Percentiles rank a stretch among this genome's conserved stretches.
Conservation (phyloP, 2,113 vertebrate species). For the Cichladusa arquata region DNA sequence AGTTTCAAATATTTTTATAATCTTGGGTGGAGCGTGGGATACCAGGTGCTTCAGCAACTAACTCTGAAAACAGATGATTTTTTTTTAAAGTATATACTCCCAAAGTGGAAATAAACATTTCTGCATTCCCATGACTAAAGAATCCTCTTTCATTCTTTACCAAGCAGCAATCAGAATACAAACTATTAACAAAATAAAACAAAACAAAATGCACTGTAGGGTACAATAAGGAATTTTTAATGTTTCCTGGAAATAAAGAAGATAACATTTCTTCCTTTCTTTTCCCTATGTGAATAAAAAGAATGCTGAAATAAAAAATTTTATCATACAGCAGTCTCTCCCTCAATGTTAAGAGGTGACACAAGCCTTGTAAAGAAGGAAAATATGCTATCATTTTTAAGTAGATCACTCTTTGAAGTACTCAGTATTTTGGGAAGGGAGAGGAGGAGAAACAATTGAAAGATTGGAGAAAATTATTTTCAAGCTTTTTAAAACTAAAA, state of each 20-base stretch:
- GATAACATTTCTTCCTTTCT: background rate
- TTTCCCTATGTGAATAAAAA: slow-evolving; percentile 16
- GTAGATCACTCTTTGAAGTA: background rate
- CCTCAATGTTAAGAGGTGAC: background rate
- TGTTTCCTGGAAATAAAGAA: slow-evolving; percentile 40
- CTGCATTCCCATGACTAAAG: slow-evolving; percentile 47
- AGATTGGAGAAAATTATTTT: background rate
- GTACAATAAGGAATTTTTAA: slow-evolving; percentile 21
- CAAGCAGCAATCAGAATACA: slow-evolving; percentile 47
- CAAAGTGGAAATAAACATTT: slow-evolving; percentile 56
- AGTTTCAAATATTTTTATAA: slow-evolving; percentile 25
- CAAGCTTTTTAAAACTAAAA: background rate
- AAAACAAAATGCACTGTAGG: background rate
- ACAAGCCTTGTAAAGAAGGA: background rate
- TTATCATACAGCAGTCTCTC: background rate
- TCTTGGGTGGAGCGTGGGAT: slow-evolving; percentile 49
- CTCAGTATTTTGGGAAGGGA: background rate
- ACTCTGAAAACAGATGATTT: slow-evolving; percentile 23
- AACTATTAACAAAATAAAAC: slow-evolving; percentile 31
- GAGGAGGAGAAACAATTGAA: background rate
- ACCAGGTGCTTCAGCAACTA: slow-evolving; percentile 53
- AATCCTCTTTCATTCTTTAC: slow-evolving; percentile 50
- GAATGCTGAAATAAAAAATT: slow-evolving; percentile 2
- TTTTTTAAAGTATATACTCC: slow-evolving; percentile 7
- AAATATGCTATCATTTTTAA: slow-evolving; percentile 7